These are phyloP conservation scores for Oxycera nigricornis DNA, from an alignment of 2,888 invertebrate genomes.

Conservation along the genomic window DNA sequence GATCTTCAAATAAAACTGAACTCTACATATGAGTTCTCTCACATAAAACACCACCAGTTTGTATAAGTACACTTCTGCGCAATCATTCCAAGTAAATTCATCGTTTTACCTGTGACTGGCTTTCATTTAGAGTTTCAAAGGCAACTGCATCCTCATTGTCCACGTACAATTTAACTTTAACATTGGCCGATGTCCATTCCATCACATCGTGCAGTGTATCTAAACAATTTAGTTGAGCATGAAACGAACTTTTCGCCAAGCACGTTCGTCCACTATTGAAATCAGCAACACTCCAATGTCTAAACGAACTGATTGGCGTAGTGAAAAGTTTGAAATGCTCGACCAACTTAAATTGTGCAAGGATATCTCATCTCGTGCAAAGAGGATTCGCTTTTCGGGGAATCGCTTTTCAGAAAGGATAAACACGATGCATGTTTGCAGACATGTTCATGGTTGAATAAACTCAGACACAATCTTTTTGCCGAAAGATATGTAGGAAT, in stretches of 20 bases:
- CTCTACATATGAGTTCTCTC: too few relatives aligned
- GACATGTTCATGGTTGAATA: slow-evolving; percentile 39
- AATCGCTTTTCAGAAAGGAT: slow-evolving; percentile 36
- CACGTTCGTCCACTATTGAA: slow-evolving; percentile 32
- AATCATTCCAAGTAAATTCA: too few relatives aligned
- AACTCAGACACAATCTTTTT: slow-evolving; percentile 37
- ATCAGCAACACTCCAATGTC: slow-evolving; percentile 33
- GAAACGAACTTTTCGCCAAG: slow-evolving; percentile 6
- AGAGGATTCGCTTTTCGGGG: slow-evolving; percentile 22
- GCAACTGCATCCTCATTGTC: too few relatives aligned
- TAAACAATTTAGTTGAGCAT: slow-evolving; percentile 33
- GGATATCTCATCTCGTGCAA: slow-evolving; percentile 23
- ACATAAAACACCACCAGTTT: too few relatives aligned
- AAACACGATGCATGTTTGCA: slow-evolving; percentile 41
- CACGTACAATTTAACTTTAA: too few relatives aligned
- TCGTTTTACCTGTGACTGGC: too few relatives aligned
- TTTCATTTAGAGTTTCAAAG: too few relatives aligned
- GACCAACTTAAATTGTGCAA: slow-evolving; percentile 36
- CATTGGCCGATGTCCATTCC: too few relatives aligned
- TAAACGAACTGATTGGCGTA: slow-evolving; percentile 36
- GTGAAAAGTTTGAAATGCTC: slow-evolving; percentile 36
- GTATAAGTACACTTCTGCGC: too few relatives aligned
- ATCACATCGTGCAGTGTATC: not conserved
- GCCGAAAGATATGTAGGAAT: not conserved
- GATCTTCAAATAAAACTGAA: too few relatives aligned